Evolutionary conservation across 2,888 invertebrate species (phyloP).

Genomic region (Microplitis deprimator): DNA sequence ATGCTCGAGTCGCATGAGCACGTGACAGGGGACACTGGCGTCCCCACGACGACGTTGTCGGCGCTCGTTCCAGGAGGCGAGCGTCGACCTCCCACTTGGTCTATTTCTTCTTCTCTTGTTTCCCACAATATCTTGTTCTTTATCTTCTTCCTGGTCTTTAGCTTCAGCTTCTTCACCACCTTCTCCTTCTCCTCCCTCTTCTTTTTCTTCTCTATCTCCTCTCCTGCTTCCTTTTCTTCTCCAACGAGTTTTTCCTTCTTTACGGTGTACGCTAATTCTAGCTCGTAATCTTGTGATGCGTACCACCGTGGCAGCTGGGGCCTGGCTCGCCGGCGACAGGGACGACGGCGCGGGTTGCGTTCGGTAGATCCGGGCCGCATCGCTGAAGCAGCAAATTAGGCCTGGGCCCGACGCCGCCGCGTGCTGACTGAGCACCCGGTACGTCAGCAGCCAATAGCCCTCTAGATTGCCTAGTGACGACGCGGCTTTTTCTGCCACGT

Average conservation of each 20-base stretch:
- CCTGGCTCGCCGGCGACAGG: slow-evolving; percentile 47
- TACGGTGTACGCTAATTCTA: background rate
- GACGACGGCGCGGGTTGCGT: slow-evolving; percentile 57
- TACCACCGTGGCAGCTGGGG: slow-evolving; percentile 33
- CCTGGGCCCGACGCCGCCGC: slow-evolving; percentile 65
- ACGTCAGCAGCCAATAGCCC: slow-evolving; percentile 34
- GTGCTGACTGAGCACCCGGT: slow-evolving; percentile 49
- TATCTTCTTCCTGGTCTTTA: slow-evolving; percentile 18
- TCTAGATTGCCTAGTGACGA: slow-evolving; percentile 16
- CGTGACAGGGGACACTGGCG: slow-evolving; percentile 61
- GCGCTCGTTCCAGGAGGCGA: slow-evolving; percentile 50
- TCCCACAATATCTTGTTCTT: background rate
- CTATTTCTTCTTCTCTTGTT: slow-evolving; percentile 32
- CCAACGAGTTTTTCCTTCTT: slow-evolving; percentile 12
- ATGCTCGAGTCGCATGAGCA: slow-evolving; percentile 66
- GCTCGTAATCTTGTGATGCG: slow-evolving; percentile 20
- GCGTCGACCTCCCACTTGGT: slow-evolving; percentile 50
- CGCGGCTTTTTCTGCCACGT: slow-evolving; percentile 13
- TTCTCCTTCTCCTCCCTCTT: slow-evolving; percentile 1
- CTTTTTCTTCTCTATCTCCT: slow-evolving; percentile 24
- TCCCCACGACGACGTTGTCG: slow-evolving; percentile 59
- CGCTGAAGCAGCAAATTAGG: slow-evolving; percentile 70
- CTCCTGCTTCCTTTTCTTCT: slow-evolving; percentile 3
- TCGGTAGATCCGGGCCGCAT: slow-evolving; percentile 67
- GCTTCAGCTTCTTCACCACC: slow-evolving; percentile 7